Base-by-base conservation (phyloP, 64 coral and sea anemone species). In the Montipora sp. region DNA sequence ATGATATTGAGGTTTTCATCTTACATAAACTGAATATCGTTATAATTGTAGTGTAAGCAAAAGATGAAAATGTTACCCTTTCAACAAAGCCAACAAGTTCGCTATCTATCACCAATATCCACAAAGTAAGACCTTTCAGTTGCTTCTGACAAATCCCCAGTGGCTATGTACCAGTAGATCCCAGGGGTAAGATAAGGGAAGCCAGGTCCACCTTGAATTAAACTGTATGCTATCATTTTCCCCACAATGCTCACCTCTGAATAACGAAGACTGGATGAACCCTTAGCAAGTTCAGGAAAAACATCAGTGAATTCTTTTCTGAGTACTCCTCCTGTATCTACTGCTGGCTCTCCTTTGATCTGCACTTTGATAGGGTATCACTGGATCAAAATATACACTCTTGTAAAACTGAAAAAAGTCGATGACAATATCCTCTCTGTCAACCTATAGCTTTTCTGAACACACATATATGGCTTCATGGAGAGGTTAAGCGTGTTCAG, bases 141-240 rank as follows among this genome's bases (percentile, higher is more conserved):
- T 77, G 83, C 89, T 59, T 44, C 67, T 21, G 86, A 51, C 76
- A 92, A 87, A 81, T 95, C 84, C 19, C 83, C 94, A 81, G 94
- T 90, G 21, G 88, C 80, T 20, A 91, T 63, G 51, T 95, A 90
- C 74, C 80, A 95, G 63, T 89, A 92, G 22, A 83, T 76, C 59
- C 69, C 51, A 81, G 94, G 90, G 50, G 75, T 10, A 27, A 95
- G 84, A 36, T 87, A 95, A 51, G 93, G 89, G 27, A 95, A 91
- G 15, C 93, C 93, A 80, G 89, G 83, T 48, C 89, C 93, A 87
- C 77, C 77, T 70, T 93, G 92, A 27, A 93, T n/a, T 24, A 92
- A 59, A 19, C 90, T 92, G 51, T 84, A 74, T 5, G 87, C 87
- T 36, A 89, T 78, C 87, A 78, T 85, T 45, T 93, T 93, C 1